Conservation (phyloP, 2,888 invertebrate genomes). For the Clostera curtula region DNA sequence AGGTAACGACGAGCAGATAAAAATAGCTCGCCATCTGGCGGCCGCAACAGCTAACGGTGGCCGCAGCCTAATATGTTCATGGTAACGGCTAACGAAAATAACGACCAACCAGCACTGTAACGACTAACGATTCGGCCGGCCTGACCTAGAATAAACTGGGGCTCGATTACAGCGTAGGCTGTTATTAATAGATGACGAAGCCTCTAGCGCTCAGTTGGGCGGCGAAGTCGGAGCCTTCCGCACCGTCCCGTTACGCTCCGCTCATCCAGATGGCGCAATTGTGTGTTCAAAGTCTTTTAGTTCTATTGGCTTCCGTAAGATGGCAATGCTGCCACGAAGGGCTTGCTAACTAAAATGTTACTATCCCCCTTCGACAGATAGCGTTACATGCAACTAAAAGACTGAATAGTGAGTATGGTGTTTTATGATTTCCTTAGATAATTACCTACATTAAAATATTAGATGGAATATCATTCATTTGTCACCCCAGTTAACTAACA, state of each 20-base stretch:
- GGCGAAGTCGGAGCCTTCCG: conserved; percentile 48
- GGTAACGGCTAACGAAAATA: conserved; percentile 54
- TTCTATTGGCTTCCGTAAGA: conserved; percentile 38
- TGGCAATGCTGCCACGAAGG: conserved; percentile 32
- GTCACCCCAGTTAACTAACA: too few relatives aligned
- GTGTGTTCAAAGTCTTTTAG: conserved; percentile 22
- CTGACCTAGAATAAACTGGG: conserved; percentile 39
- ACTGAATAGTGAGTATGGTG: conserved; percentile 29
- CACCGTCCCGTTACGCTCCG: conserved; percentile 32
- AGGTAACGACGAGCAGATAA: conserved; percentile 14
- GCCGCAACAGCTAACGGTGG: conserved; percentile 21
- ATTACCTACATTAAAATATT: too few relatives aligned
- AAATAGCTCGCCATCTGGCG: conserved; percentile 47
- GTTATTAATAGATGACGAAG: conserved; percentile 40
- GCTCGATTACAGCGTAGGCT: conserved; percentile 33
- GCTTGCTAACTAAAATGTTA: conserved; percentile 15
- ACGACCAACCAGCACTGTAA: conserved; percentile 41
- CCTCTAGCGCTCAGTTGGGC: conserved; percentile 46
- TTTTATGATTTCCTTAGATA: too few relatives aligned
- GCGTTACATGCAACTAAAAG: conserved; percentile 34
- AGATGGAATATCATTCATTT: too few relatives aligned
- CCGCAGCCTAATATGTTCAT: conserved; percentile 25
- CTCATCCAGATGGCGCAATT: conserved; percentile 44
- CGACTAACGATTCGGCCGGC: conserved; percentile 32
- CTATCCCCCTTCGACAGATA: conserved; percentile 37